Conservation (phyloP, 2,797 vertebrate genomes). For the Peromyscus nudipes region DNA sequence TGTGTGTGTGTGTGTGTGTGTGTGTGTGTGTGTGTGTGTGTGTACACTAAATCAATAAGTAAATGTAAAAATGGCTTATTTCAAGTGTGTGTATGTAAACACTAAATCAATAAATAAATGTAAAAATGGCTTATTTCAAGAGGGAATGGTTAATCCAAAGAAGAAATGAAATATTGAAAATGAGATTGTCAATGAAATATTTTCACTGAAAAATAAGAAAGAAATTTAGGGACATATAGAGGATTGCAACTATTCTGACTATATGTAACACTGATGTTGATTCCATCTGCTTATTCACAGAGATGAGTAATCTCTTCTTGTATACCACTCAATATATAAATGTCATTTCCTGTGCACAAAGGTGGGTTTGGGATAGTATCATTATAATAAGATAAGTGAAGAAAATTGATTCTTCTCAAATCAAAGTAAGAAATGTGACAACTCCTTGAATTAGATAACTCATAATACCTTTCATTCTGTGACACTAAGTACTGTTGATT, state of each 20-base stretch:
- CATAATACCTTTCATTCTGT: not conserved
- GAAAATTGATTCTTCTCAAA: constrained; percentile 30
- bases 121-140: not conserved
- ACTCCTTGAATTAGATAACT: not conserved
- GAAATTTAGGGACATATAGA: not conserved
- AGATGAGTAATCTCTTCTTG: not conserved
- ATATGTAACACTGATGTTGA: not conserved
- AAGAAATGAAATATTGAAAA: not conserved
- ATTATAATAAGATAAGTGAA: not conserved
- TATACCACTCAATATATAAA: not conserved
- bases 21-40: not conserved
- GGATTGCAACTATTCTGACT: not conserved
- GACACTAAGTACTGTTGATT: constrained; percentile 2
- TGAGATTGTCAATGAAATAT: not conserved
- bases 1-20: not conserved
- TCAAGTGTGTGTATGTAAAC: not conserved
- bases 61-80: not conserved
- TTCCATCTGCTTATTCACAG: not conserved
- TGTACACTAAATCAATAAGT: not conserved
- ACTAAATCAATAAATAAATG: not conserved
- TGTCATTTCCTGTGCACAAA: not conserved
- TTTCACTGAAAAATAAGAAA: not conserved
- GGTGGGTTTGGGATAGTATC: not conserved
- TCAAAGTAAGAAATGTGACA: not conserved
- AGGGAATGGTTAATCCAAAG: not conserved